phyloP scores from a whole-genome alignment of 37 sponge, comb jelly and placozoan genomes.

The Petrosia ficiformis region DNA sequence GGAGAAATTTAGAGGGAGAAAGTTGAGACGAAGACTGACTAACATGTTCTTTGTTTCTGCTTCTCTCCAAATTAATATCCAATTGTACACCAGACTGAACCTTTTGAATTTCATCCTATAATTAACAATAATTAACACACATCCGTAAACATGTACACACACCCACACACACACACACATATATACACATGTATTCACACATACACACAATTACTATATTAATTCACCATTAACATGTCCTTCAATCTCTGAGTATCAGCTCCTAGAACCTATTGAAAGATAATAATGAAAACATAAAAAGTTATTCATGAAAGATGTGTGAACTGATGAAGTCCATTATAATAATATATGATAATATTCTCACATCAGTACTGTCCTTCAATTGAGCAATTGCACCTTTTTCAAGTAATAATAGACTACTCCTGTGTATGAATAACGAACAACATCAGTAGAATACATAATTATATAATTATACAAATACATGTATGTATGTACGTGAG shows the following conservation, averaged over 20 bases:
- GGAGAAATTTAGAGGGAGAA: background rate
- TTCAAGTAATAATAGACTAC: constrained; percentile 30
- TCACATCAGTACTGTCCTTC: constrained; percentile 46
- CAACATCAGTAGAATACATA: background rate
- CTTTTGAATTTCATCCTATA: constrained; percentile 73
- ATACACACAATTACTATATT: no score
- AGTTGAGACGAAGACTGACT: background rate
- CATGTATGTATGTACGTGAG: background rate
- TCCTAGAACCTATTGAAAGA: constrained; percentile 30
- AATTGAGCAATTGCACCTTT: constrained; percentile 26
- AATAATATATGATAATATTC: background rate
- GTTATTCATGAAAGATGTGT: no score
- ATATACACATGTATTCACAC: no score
- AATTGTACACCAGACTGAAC: constrained; percentile 60
- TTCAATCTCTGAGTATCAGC: constrained; percentile 23
- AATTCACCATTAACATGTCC: constrained; percentile 27
- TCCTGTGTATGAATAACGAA: constrained; percentile 1
- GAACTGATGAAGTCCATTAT: no score
- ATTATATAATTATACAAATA: background rate
- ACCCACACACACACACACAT: no score
- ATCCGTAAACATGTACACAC: background rate
- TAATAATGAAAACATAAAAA: background rate
- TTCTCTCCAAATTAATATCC: constrained; percentile 81
- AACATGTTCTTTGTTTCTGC: constrained; percentile 71
- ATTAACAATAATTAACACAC: background rate